Base-by-base conservation (phyloP, 2,797 vertebrate species). In the Xenopus petersii region DNA sequence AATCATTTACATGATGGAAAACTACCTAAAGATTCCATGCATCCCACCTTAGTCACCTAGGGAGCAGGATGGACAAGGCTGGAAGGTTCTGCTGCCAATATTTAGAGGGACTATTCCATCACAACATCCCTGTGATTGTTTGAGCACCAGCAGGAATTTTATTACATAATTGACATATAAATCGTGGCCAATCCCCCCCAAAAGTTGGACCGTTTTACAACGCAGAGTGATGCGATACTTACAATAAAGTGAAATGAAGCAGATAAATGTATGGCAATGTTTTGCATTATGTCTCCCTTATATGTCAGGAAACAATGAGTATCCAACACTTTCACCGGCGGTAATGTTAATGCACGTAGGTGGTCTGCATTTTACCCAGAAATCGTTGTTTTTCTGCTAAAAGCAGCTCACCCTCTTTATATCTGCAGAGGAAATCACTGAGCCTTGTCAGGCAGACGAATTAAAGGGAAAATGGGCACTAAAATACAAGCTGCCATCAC, bases 261-360 rank as follows among this genome's bases (percentile, higher is more conserved):
- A 63, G 75, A 73, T 56, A 67, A 77, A 77, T 63, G 64, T 72
- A 64, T 73, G 47, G 58, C 76, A 77, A 77, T 63, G 64, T 67
- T 68, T 73, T 47, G 58, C 76, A 80, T 75, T 72, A 71, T 79
- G 68, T 66, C 0, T 16, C 65, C 81, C 77, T 81, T 79, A 84
- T 78, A 77, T 79, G 73, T 84, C 51, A 75, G 73, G 72, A 73
- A 76, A 73, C 62, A 74, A 68, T 77, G 73, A 42, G 73, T 48
- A 83, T 62, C 76, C 75, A 79, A 83, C 76, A 81, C 76, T 86
- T 81, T 42, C 64, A 75, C 48, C 21, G 75, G 75, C 71, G 72
- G 56, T 12, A 84, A 77, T 24, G 82, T 80, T 81, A 65, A 84
- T 71, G 81, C 24, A 81, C 47, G 70, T 21, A 80, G 82, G 73